These are phyloP conservation scores for Polia nebulosa DNA, from an alignment of 2,888 invertebrate species.

Conservation along the genomic window DNA sequence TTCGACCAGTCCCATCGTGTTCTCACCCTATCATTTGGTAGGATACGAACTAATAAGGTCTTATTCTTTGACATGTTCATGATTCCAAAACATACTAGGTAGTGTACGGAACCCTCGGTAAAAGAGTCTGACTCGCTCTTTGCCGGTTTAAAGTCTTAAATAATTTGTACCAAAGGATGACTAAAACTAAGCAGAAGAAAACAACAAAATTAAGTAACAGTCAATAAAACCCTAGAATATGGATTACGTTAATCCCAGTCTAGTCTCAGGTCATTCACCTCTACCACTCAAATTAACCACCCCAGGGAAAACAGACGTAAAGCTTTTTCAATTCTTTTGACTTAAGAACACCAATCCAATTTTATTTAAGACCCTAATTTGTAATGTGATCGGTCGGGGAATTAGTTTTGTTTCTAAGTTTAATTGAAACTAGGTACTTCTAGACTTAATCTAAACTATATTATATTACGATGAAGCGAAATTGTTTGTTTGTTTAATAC, in stretches of 20 bases:
- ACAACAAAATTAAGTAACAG: not conserved
- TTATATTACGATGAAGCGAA: not conserved
- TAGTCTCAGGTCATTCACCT: not conserved
- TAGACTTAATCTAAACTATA: not conserved
- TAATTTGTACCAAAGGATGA: not conserved
- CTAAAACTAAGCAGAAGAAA: not conserved
- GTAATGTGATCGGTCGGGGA: constrained; percentile 29
- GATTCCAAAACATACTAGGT: too few species aligned
- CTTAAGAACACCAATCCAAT: constrained; percentile 34
- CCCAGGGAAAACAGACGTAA: not conserved
- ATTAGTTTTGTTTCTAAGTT: constrained; percentile 44
- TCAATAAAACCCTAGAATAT: constrained; percentile 4
- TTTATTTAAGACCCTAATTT: constrained; percentile 40
- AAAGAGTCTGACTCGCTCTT: too few species aligned
- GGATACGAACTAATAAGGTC: too few species aligned
- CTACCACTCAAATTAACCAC: constrained; percentile 15
- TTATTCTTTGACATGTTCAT: too few species aligned
- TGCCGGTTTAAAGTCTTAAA: not conserved
- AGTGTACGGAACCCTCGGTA: too few species aligned
- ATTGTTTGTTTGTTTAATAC: not conserved
- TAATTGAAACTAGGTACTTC: constrained; percentile 35
- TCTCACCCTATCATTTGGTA: too few species aligned
- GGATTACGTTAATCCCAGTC: constrained; percentile 1
- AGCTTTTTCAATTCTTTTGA: constrained; percentile 44
- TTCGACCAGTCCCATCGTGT: too few species aligned